Evolutionary conservation across 2,888 invertebrate genomes (phyloP).

Genomic region (Linyphia triangularis): DNA sequence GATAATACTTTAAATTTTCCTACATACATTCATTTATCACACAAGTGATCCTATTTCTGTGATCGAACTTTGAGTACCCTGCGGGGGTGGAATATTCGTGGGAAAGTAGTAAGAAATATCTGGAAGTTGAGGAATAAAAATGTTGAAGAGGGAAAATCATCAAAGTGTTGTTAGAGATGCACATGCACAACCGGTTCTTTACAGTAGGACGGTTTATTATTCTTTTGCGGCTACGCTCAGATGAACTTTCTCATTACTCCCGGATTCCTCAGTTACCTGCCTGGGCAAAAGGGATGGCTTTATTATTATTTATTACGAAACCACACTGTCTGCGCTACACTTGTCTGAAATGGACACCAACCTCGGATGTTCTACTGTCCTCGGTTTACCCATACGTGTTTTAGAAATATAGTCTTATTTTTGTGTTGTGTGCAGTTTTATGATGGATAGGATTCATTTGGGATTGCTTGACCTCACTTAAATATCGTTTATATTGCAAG

Average conservation of each 20-base stretch:
- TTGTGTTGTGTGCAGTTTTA: too few species aligned
- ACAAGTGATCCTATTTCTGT: background rate
- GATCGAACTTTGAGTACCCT: background rate
- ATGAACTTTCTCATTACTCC: slow-evolving; percentile 60
- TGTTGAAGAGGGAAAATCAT: background rate
- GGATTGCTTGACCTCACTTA: background rate
- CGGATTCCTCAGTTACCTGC: slow-evolving; percentile 62
- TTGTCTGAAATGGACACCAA: background rate
- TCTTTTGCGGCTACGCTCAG: slow-evolving; percentile 56
- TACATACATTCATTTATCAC: too few species aligned
- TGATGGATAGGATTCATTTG: background rate
- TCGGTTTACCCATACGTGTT: background rate
- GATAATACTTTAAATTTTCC: too few species aligned
- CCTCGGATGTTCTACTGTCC: too few species aligned
- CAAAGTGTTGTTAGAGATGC: slow-evolving; percentile 30
- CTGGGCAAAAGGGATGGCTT: slow-evolving; percentile 42
- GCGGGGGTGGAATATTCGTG: background rate
- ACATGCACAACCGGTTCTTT: slow-evolving; percentile 59
- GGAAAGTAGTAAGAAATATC: background rate
- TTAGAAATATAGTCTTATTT: background rate
- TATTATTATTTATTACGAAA: slow-evolving; percentile 51
- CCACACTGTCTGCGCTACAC: background rate
- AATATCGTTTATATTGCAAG: background rate
- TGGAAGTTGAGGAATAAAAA: background rate
- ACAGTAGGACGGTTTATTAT: slow-evolving; percentile 18